Conservation (phyloP, 2,888 invertebrate species). For the Baronia brevicornis region DNA sequence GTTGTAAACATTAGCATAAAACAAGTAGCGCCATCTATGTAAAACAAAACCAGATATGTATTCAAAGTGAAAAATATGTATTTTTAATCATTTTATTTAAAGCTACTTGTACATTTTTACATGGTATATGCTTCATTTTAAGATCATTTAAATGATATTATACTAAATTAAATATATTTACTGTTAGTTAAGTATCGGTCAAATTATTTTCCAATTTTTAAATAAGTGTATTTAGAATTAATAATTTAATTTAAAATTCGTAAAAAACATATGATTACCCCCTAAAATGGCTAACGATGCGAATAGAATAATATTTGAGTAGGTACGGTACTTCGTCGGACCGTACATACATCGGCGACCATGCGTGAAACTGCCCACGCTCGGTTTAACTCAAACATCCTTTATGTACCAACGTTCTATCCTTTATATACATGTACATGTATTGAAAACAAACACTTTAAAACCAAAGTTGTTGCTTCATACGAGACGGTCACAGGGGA, state of each 20-base stretch:
- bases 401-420: conserved; percentile 34
- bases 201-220: too few relatives aligned
- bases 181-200: too few relatives aligned
- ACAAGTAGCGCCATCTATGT: conserved; percentile 3
- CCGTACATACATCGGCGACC: conserved; percentile 30
- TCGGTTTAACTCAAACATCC: conserved; percentile 42
- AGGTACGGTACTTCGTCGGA: too few relatives aligned
- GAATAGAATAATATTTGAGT: too few relatives aligned
- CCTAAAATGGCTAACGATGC: conserved; percentile 11
- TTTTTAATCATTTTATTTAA: too few relatives aligned
- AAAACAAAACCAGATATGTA: too few relatives aligned
- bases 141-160: too few relatives aligned
- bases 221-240: too few relatives aligned
- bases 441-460: conserved; percentile 17
- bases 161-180: too few relatives aligned
- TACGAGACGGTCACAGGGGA: conserved; percentile 58
- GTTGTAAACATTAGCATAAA: not conserved
- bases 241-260: conserved; percentile 1
- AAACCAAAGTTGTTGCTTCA: conserved; percentile 43
- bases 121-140: too few relatives aligned
- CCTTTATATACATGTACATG: conserved; percentile 18
- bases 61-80: too few relatives aligned
- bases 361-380: conserved; percentile 40
- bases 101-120: too few relatives aligned
- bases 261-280: conserved; percentile 7